Evolutionary conservation across 2,113 vertebrate genomes (phyloP), one percentile per base, ranked within the genome.

Genomic region (Desmodus rotundus): DNA sequence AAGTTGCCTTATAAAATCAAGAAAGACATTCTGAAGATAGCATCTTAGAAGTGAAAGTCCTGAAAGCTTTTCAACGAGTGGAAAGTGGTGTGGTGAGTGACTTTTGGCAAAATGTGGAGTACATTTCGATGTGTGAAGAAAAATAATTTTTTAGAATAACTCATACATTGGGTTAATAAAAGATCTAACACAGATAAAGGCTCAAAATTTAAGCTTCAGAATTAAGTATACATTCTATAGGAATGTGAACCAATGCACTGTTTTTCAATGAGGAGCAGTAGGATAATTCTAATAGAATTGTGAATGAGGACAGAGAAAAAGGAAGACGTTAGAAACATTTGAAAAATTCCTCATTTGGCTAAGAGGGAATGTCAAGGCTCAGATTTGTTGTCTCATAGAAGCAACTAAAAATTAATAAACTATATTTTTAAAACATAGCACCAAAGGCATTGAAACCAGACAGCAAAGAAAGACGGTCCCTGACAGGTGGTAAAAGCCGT

Each of bases 11-110:
- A 24, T 45, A 56, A 74, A 93, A 68, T 82, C 6, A 81, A 68
- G 6, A 80, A 73, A 93, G 65, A 73, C 33, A 91, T 90, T n/a
- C 16, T 68, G 3, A 80, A 58, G 22, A 13, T 36, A 81, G 6
- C 33, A 82, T 4, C 6, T 43, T 61, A 87, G 47, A 84, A 74
- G 28, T 70, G n/a, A 43, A 88, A 70, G 47, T 85, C 6, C 52
- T n/a, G 15, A 58, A 87, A 76, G 9, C 82, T 20, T 94, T 76
- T 76, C 58, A 61, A 31, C 5, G 74, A 78, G 5, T 56, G 8
- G 8, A 14, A 12, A 7, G 13, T 15, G 3, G 14, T 0, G 1
- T 24, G 5, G 2, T 9, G 3, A 54, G 16, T 50, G 6, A 41
- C 33, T 80, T 84, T 17, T 20, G 50, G 38, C 9, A 56, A 93